A percentile compares a stretch with the other conserved stretches of the same genome.
phyloP scores from a whole-genome alignment of 2,888 invertebrate genomes.

The Atherix ibis region DNA sequence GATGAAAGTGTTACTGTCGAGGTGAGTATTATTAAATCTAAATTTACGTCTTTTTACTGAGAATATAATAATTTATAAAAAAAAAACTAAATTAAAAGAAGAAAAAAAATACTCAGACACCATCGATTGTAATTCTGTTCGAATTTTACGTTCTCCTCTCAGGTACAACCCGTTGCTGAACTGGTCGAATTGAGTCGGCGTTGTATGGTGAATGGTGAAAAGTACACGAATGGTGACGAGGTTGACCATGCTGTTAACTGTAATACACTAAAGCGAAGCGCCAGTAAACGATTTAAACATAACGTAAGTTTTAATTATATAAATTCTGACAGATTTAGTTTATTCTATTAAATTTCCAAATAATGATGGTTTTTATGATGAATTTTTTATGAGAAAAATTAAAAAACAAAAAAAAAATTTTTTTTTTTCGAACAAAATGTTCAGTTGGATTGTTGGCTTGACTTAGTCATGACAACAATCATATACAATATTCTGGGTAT shows the following conservation, averaged over 20 bases:
- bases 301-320: slow-evolving; percentile 19
- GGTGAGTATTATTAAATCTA: slow-evolving; percentile 41
- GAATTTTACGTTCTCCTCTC: slow-evolving; percentile 11
- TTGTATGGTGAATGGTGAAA: slow-evolving; percentile 32
- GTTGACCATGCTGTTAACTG: slow-evolving; percentile 28
- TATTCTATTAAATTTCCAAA: no score
- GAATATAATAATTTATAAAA: no score
- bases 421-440: no score
- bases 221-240: slow-evolving; percentile 8
- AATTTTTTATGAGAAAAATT: no score
- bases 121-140: background rate
- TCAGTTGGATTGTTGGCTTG: no score
- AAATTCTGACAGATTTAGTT: no score
- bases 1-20: slow-evolving; percentile 69
- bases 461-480: no score
- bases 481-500: no score
- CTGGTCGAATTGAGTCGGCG: slow-evolving; percentile 76
- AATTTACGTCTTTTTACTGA: background rate
- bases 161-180: slow-evolving; percentile 91
- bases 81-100: no score
- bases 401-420: no score
- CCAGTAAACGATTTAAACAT: slow-evolving; percentile 59
- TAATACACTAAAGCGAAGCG: slow-evolving; percentile 70
- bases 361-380: no score
- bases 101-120: no score